Conservation (phyloP, 2,113 vertebrate genomes). For the Oryzias curvinotus region DNA sequence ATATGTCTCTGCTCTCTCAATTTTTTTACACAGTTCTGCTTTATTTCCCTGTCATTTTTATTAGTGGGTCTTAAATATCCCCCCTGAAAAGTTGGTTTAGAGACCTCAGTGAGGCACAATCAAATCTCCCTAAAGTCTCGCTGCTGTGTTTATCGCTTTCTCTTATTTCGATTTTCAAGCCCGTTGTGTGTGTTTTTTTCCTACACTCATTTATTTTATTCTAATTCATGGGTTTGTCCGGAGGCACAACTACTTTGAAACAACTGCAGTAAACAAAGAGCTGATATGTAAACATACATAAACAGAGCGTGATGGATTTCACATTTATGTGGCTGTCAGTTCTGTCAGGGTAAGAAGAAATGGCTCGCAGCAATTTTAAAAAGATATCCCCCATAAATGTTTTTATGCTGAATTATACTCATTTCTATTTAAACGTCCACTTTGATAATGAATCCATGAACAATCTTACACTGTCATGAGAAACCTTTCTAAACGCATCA, state of each 20-base stretch:
- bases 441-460: no score
- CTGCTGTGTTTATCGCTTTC: not conserved
- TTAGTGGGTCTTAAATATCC: not conserved
- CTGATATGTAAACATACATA: not conserved
- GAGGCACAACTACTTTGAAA: not conserved
- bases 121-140: not conserved
- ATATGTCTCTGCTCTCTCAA: not conserved
- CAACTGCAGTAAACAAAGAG: not conserved
- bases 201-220: not conserved
- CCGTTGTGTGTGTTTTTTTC: not conserved
- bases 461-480: no score
- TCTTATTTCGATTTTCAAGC: not conserved
- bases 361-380: no score
- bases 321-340: not conserved
- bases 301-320: not conserved
- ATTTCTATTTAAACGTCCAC: no score
- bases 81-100: not conserved
- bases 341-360: not conserved
- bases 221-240: not conserved
- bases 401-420: no score
- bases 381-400: no score
- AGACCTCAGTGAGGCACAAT: not conserved
- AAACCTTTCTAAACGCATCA: no score
- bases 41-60: not conserved
- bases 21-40: conserved; percentile 2